Base-by-base conservation (phyloP, 2,888 invertebrate genomes). In the Eupithecia subumbrata region DNA sequence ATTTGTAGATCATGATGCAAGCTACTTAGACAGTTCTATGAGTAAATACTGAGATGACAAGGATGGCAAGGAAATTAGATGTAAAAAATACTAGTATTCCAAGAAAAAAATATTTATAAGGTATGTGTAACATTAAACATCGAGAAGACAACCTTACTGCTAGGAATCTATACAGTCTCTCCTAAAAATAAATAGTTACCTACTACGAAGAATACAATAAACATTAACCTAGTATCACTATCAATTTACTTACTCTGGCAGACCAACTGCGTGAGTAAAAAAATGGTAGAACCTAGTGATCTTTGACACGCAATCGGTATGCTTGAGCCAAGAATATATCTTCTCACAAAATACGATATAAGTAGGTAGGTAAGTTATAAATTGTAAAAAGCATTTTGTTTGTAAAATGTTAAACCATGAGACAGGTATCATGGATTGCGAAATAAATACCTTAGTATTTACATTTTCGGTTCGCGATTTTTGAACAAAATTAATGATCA, bases 141-240 rank as follows among this genome's bases (percentile, higher is more conserved):
- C 88, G 90, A 90, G 88, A 89, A 89, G 90, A 90, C 86, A 87
- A 87, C 87, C 90, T 91, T 92, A 93, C 74, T 86, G 80, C 91
- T 92, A 92, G 88, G 84, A 74, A 77, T 74, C 88, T 86, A 87
- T 84, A 80, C 91, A 90, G 88, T 90, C 87, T 89, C 87, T 85
- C 84, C 89, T 91, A 91, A 92, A 89, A 92, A 93, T 94, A 93
- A 93, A 93, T 93, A 94, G 86, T 88, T 88, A 37, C 66, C 66
- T 40, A 92, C 88, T 90, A 92, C 89, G 90, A 90, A 91, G 89
- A 88, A 87, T 87, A 90, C 86, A 88, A 88, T 60, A 91, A 91
- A 91, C 88, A 86, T 90, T 91, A 94, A 78, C 88, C 93, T 94
- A 94, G 85, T 94, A 94, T 94, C 94, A 94, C 94, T 94, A 94